These are phyloP conservation scores for Zhuqinia jingwanae DNA, from an alignment of 2,888 invertebrate species.

Conservation along the genomic window DNA sequence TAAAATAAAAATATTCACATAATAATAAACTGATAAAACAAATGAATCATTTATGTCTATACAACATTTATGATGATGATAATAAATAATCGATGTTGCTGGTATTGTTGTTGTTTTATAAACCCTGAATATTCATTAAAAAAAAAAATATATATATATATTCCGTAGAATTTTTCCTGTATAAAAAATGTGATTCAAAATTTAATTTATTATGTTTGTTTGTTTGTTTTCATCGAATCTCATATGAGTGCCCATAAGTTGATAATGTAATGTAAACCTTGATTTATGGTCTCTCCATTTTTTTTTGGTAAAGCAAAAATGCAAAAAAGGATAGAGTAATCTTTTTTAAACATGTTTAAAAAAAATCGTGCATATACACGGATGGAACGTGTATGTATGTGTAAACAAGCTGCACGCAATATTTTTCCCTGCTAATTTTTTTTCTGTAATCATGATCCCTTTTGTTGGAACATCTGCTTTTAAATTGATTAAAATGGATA, in stretches of 20 bases:
- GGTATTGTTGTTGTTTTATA: too few relatives aligned
- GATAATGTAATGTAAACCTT: too few relatives aligned
- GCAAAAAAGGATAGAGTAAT: too few relatives aligned
- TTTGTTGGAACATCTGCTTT: conserved; percentile 19
- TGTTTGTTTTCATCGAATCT: not conserved
- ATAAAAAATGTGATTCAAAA: too few relatives aligned
- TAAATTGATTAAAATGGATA: not conserved
- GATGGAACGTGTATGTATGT: not conserved
- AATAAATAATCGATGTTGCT: too few relatives aligned
- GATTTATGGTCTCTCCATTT: not conserved
- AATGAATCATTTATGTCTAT: conserved; percentile 7
- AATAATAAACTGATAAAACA: conserved; percentile 43
- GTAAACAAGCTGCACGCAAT: not conserved
- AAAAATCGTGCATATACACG: not conserved
- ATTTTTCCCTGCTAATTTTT: conserved; percentile 9
- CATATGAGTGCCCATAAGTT: too few relatives aligned
- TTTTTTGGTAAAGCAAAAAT: conserved; percentile 10
- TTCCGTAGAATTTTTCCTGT: too few relatives aligned
- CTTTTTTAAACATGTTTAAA: too few relatives aligned
- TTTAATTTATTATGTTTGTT: conserved; percentile 18
- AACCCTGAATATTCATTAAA: too few relatives aligned
- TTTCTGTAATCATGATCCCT: not conserved
- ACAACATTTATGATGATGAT: conserved; percentile 21
- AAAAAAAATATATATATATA: too few relatives aligned
- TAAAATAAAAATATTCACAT: conserved; percentile 40